phyloP scores from a whole-genome alignment of 1,140 invertebrate species.

The Fopius arisanus region DNA sequence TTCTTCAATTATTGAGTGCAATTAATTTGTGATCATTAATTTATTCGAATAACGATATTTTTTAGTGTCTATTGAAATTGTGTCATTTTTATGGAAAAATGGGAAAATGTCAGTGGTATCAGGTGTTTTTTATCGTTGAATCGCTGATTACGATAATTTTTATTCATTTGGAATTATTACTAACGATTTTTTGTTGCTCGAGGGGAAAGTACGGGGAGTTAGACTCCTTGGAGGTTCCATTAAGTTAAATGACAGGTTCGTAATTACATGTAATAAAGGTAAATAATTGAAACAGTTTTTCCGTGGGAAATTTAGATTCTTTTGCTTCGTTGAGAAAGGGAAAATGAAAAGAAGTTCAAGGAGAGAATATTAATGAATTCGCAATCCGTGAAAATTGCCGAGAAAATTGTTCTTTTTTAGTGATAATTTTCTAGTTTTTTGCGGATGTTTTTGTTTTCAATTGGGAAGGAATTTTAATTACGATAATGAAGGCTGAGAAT shows the following conservation, averaged over 20 bases:
- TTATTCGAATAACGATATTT: neutral
- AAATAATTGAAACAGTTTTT: too few species aligned
- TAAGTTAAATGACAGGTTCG: neutral
- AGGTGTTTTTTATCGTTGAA: neutral
- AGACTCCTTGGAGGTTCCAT: neutral
- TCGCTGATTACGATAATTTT: neutral
- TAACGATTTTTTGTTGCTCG: neutral
- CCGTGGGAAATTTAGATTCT: too few species aligned
- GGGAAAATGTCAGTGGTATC: neutral
- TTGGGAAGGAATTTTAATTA: too few species aligned
- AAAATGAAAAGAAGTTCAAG: too few species aligned
- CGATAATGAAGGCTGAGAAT: too few species aligned
- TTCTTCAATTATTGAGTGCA: neutral
- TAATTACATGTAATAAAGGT: too few species aligned
- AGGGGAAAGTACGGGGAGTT: neutral
- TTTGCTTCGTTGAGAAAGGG: too few species aligned
- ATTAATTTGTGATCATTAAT: neutral
- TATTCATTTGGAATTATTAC: neutral
- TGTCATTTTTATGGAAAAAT: neutral
- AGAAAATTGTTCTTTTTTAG: too few species aligned
- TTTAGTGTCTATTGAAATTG: neutral
- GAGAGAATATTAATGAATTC: too few species aligned
- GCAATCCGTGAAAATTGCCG: too few species aligned
- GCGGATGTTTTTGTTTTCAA: too few species aligned
- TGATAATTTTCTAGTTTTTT: too few species aligned